phyloP scores from a whole-genome alignment of 2,113 vertebrate species.

The Narcine bancroftii region DNA sequence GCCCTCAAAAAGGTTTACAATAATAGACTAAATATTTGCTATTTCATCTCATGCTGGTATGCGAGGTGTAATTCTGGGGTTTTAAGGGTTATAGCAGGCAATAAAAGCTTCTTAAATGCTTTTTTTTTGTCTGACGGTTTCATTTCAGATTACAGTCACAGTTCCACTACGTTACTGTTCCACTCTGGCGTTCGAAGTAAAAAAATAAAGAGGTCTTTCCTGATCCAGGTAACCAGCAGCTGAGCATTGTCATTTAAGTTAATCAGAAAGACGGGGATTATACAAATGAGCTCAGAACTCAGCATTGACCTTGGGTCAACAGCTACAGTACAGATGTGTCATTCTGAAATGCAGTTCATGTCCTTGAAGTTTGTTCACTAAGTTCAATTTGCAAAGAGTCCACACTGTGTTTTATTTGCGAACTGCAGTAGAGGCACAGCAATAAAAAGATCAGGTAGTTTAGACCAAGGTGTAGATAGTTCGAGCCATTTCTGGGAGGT shows the following conservation, averaged over 20 bases:
- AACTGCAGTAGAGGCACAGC: constrained; percentile 37
- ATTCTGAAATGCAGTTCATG: not conserved
- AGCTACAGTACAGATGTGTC: constrained; percentile 14
- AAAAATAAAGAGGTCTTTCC: not conserved
- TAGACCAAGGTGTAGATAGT: constrained; percentile 22
- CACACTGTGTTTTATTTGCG: constrained; percentile 38
- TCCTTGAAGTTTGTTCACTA: constrained; percentile 35
- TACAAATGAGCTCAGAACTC: not conserved
- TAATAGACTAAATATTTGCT: constrained; percentile 30
- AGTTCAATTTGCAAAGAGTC: constrained; percentile 36
- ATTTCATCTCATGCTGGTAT: constrained; percentile 4
- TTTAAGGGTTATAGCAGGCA: constrained; percentile 29
- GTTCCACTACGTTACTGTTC: not conserved
- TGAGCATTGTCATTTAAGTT: constrained; percentile 11
- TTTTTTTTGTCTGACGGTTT: constrained; percentile 32
- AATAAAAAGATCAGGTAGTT: constrained; percentile 40
- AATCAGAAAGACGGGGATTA: not conserved
- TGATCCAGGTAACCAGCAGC: not conserved
- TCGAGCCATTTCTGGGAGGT: constrained; percentile 2
- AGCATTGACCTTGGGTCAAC: constrained; percentile 18
- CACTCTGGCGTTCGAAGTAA: not conserved
- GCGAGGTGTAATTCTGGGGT: constrained; percentile 28
- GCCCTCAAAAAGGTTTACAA: constrained; percentile 1
- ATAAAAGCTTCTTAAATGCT: constrained; percentile 31
- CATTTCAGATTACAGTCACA: not conserved